Evolutionary conservation across 2,888 invertebrate genomes (phyloP), one percentile per base, ranked within the genome.

Genomic region (Rhabditophanes sp.): DNA sequence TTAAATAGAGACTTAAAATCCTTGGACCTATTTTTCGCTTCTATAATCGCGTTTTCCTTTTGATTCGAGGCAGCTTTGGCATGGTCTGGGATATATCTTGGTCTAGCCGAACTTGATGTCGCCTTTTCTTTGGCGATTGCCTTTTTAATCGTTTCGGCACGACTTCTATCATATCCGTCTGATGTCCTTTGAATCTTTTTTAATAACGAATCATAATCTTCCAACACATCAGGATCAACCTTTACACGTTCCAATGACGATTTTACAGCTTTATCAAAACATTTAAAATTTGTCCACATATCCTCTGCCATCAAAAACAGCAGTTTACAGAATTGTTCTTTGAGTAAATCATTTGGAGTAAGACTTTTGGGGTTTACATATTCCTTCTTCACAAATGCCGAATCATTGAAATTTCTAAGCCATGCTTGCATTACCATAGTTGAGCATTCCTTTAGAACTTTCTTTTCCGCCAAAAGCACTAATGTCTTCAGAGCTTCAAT

Each of bases 281-380:
- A n/a, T n/a, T n/a, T n/a, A n/a, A n/a, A n/a, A n/a, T n/a, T n/a
- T n/a, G n/a, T n/a, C n/a, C n/a, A n/a, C n/a, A n/a, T n/a, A n/a
- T n/a, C n/a, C n/a, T n/a, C n/a, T n/a, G 82, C 78, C 65, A 79
- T 80, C 56, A 82, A 80, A 3, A 88, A 82, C 56, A 88, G 73
- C 0, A 85, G 83, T 47, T 85, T 79, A 63, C 90, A 96, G 34
- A 90, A 82, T 37, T 78, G 75, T 67, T 81, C 93, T 59, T 85
- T 84, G 40, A 78, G 76, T 1, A 85, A n/a, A n/a, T 85, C 41
- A 90, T 73, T 66, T 90, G 87, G 30, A 78, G n/a, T 74, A 8
- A 84, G 12, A 28, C 28, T 11, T 15, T 26, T 15, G 27, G 7
- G 11, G 3, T 29, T 7, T 8, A n/a, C n/a, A n/a, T n/a, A n/a